Percentiles rank a stretch among this genome's conserved stretches.
phyloP scores from a whole-genome alignment of 1,140 invertebrate species.

The Procambarus clarkii region DNA sequence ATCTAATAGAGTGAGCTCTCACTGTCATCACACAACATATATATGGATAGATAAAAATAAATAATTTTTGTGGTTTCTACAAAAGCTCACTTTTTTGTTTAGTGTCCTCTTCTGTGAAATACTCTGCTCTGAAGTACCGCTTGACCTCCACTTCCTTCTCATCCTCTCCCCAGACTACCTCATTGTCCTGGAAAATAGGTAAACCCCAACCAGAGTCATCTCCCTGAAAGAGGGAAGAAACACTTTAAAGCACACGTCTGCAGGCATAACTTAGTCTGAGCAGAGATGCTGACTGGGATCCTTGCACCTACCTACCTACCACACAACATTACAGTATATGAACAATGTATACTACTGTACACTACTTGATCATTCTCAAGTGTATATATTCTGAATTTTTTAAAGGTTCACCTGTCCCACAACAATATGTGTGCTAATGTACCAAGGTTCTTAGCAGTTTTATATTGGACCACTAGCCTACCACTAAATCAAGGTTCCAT shows the following conservation, averaged over 20 bases:
- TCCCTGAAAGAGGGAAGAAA: constrained; percentile 24
- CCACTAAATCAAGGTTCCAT: no score
- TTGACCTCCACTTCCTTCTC: constrained; percentile 38
- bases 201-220: constrained; percentile 65
- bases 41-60: neutral
- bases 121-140: constrained; percentile 61
- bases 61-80: neutral
- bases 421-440: no score
- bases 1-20: no score
- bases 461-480: no score
- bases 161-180: constrained; percentile 60
- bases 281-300: neutral
- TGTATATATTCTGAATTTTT: no score
- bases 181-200: constrained; percentile 65
- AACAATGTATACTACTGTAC: no score
- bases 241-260: neutral
- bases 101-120: constrained; percentile 62
- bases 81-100: constrained; percentile 35
- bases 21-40: no score
- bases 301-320: neutral
- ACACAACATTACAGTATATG: no score
- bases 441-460: no score
- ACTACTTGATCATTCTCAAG: no score
- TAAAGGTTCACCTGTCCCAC: no score
- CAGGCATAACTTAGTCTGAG: neutral